Evolutionary conservation across 2,113 vertebrate species (phyloP).

Genomic region (Mystacornis crossleyi): DNA sequence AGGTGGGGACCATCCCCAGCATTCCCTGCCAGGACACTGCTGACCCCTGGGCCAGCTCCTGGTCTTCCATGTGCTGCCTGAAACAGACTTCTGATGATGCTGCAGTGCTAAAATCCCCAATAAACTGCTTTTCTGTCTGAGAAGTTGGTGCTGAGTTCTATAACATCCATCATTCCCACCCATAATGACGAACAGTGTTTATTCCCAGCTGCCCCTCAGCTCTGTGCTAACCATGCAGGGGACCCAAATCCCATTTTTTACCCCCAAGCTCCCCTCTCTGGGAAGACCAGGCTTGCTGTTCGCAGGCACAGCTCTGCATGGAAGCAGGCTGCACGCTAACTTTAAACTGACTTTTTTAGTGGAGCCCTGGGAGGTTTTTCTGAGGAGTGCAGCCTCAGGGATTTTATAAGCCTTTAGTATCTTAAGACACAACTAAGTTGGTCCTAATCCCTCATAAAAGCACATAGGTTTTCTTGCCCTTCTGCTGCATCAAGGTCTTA

Average conservation of each 20-base stretch:
- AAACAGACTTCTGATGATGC: background rate
- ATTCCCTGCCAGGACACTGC: background rate
- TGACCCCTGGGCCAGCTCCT: rapidly evolving
- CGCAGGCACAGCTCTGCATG: background rate
- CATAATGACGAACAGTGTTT: rapidly evolving
- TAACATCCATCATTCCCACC: rapidly evolving
- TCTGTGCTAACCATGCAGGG: rapidly evolving
- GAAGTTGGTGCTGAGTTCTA: rapidly evolving
- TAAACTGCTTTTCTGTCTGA: background rate
- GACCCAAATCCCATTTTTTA: rapidly evolving
- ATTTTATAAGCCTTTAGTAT: constrained; percentile 42
- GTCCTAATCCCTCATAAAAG: constrained; percentile 41
- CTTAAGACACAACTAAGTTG: constrained; percentile 42
- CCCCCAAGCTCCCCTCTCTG: background rate
- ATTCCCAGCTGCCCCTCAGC: background rate
- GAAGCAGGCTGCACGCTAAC: background rate
- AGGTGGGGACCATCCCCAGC: background rate
- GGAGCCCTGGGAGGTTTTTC: background rate
- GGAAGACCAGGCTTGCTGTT: background rate
- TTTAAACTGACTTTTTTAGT: constrained; percentile 30
- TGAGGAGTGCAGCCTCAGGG: background rate
- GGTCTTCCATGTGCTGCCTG: background rate
- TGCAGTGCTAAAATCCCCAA: background rate
- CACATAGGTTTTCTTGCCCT: background rate
- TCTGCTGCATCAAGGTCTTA: constrained; percentile 6